Conservation (phyloP, 2,888 invertebrate genomes). For the Monopis laevigella region DNA sequence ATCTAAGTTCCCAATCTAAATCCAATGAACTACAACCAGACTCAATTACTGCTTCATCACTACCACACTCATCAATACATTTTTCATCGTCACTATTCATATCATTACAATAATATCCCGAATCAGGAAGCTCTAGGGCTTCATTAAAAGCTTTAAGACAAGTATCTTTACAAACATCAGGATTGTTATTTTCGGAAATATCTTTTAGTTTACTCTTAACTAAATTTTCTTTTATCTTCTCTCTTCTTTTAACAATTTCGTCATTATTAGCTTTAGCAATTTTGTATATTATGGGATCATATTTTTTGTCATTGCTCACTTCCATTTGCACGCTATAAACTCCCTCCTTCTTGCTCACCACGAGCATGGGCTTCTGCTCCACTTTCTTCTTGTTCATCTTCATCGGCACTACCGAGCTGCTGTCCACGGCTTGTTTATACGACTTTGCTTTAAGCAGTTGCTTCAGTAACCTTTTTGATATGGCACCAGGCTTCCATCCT, state of each 20-base stretch:
- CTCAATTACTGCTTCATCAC: slow-evolving; percentile 23
- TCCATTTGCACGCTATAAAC: slow-evolving; percentile 46
- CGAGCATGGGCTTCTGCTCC: slow-evolving; percentile 39
- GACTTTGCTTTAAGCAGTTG: slow-evolving; percentile 37
- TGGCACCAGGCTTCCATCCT: slow-evolving; percentile 53
- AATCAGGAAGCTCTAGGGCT: slow-evolving; percentile 28
- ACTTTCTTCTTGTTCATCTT: slow-evolving; percentile 33
- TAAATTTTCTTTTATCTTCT: slow-evolving; percentile 25
- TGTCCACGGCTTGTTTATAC: slow-evolving; percentile 21
- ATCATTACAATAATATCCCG: slow-evolving; percentile 23
- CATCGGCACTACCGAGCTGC: slow-evolving; percentile 20
- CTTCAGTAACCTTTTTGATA: slow-evolving; percentile 39
- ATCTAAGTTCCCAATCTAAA: slow-evolving; percentile 51
- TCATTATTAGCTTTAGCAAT: slow-evolving; percentile 34
- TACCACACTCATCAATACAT: slow-evolving; percentile 20
- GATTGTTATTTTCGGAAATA: slow-evolving; percentile 29
- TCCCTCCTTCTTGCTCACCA: slow-evolving; percentile 39
- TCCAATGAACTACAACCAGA: slow-evolving; percentile 41
- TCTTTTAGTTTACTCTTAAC: slow-evolving; percentile 26
- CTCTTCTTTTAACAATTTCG: slow-evolving; percentile 29
- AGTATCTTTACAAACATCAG: slow-evolving; percentile 35
- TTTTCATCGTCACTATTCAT: slow-evolving; percentile 20
- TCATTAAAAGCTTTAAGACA: slow-evolving; percentile 38
- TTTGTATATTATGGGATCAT: slow-evolving; percentile 38
- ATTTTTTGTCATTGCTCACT: slow-evolving; percentile 24